Evolutionary conservation across 2,113 vertebrate species (phyloP).

Genomic region (Plotosus lineatus): DNA sequence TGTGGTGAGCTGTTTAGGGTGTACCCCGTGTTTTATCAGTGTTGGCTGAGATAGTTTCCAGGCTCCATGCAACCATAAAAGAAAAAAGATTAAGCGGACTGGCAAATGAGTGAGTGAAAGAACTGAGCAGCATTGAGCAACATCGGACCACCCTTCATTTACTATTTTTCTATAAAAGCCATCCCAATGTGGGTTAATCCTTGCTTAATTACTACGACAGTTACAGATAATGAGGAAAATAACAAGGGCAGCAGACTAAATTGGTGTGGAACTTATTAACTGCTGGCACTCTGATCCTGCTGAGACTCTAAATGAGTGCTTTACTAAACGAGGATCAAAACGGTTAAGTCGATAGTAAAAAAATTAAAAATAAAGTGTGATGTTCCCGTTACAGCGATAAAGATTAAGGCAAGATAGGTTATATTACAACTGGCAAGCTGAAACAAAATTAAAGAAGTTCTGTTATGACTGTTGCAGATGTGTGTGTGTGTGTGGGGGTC

Average conservation of each 20-base stretch:
- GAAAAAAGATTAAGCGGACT: neutral
- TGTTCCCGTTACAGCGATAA: neutral
- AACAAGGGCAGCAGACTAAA: neutral
- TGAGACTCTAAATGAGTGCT: neutral
- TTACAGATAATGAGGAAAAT: neutral
- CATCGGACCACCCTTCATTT: neutral
- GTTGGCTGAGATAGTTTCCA: no score
- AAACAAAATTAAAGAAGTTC: neutral
- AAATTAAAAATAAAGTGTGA: neutral
- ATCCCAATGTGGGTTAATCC: neutral
- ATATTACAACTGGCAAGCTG: neutral
- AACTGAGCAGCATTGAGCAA: neutral
- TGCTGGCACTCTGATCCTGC: neutral
- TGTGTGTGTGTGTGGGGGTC: no score
- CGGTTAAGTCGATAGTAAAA: neutral
- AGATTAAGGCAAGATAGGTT: neutral
- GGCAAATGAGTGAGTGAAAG: no score
- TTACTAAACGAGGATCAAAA: neutral
- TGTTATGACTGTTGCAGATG: no score
- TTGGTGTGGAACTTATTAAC: neutral
- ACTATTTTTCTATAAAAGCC: neutral
- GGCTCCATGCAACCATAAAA: neutral
- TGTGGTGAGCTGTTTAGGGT: no score
- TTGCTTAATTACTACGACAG: neutral
- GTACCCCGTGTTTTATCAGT: no score